phyloP scores from a whole-genome alignment of 2,797 vertebrate species.

The Fundulus diaphanus region DNA sequence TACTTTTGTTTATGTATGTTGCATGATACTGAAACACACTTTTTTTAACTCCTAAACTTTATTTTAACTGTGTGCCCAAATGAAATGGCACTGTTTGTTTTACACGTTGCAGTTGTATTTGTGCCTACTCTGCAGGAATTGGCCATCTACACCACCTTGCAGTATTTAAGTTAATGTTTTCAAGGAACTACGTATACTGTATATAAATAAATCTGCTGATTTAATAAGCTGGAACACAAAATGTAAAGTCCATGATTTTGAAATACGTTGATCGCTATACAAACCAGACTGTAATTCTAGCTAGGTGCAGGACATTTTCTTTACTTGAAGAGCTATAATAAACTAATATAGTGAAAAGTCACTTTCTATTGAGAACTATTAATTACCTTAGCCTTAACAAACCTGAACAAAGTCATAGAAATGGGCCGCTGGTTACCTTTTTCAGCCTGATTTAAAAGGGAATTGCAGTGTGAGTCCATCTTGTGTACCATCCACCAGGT shows the following conservation, averaged over 20 bases:
- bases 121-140: background rate
- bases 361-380: background rate
- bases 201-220: background rate
- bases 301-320: background rate
- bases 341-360: background rate
- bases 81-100: no score
- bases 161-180: background rate
- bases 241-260: background rate
- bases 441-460: background rate
- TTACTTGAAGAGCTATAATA: background rate
- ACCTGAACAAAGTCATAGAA: background rate
- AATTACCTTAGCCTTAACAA: background rate
- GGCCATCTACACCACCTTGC: background rate
- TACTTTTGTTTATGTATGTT: background rate
- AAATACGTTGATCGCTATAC: background rate
- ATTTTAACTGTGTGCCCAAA: background rate
- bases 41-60: background rate
- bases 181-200: background rate
- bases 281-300: no score
- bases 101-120: background rate
- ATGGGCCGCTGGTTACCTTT: background rate
- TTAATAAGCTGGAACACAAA: background rate
- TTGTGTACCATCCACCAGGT: background rate
- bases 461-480: background rate
- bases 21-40: background rate